Conservation (phyloP, 2,113 vertebrate species). For the Xiphophorus maculatus region DNA sequence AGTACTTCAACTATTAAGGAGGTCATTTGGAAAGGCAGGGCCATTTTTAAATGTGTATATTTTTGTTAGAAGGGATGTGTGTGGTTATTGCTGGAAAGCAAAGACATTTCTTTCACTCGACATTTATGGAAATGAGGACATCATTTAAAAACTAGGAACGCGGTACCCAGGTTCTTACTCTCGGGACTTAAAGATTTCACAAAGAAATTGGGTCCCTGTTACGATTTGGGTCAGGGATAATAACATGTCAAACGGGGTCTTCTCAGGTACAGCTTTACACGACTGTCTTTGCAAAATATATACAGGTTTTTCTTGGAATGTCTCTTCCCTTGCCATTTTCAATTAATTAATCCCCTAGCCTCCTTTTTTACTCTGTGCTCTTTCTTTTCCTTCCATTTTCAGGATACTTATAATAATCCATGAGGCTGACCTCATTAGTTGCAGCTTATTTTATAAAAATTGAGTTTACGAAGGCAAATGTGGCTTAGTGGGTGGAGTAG, state of each 20-base stretch:
- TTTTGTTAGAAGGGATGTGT: neutral
- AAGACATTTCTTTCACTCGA: neutral
- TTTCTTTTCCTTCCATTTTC: neutral
- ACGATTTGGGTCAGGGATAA: conserved; percentile 7
- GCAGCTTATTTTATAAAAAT: neutral
- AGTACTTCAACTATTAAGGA: neutral
- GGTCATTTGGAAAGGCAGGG: neutral
- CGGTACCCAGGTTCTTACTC: neutral
- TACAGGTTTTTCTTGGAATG: neutral
- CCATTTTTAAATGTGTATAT: neutral
- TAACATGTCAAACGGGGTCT: conserved; percentile 8
- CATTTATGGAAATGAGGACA: conserved; percentile 10
- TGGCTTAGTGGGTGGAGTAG: too few species aligned
- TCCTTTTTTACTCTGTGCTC: neutral
- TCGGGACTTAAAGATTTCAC: conserved; percentile 8
- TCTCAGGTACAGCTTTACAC: neutral
- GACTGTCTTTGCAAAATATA: neutral
- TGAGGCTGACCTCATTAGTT: conserved; percentile 13
- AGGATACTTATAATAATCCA: neutral
- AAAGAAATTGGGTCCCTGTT: neutral
- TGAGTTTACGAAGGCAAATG: neutral
- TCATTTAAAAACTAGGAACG: conserved; percentile 1
- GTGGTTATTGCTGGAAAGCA: neutral
- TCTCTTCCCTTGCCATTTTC: neutral
- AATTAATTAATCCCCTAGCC: neutral